Percentiles rank a stretch among this genome's conserved stretches.
phyloP scores from a whole-genome alignment of 2,113 vertebrate species.

The Buteo buteo region DNA sequence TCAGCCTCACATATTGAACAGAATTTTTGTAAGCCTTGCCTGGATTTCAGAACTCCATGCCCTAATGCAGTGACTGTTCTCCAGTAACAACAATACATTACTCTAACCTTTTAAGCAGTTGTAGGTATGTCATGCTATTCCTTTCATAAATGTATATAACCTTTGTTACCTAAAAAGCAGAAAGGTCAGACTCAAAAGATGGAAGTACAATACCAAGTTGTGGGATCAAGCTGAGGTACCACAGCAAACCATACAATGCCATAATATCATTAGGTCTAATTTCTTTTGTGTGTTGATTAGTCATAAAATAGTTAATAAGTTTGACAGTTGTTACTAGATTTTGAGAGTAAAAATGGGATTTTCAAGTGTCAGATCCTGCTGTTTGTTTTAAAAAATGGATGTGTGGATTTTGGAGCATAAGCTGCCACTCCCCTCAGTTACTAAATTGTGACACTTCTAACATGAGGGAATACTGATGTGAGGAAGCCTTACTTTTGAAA shows the following conservation, averaged over 20 bases:
- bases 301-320: background rate
- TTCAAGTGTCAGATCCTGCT: background rate
- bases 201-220: background rate
- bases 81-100: background rate
- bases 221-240: background rate
- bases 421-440: background rate
- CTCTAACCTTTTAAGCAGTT: background rate
- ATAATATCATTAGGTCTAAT: background rate
- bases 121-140: background rate
- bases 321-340: background rate
- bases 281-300: background rate
- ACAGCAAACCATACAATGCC: background rate
- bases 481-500: background rate
- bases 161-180: background rate
- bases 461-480: fast-evolving
- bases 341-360: background rate
- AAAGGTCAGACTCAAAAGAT: background rate
- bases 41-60: background rate
- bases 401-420: background rate
- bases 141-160: background rate
- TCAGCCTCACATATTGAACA: background rate
- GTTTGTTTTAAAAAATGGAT: background rate
- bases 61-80: background rate
- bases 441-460: background rate
- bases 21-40: background rate